Conservation (phyloP, 2,113 vertebrate species). For the Mormoops blainvillei region DNA sequence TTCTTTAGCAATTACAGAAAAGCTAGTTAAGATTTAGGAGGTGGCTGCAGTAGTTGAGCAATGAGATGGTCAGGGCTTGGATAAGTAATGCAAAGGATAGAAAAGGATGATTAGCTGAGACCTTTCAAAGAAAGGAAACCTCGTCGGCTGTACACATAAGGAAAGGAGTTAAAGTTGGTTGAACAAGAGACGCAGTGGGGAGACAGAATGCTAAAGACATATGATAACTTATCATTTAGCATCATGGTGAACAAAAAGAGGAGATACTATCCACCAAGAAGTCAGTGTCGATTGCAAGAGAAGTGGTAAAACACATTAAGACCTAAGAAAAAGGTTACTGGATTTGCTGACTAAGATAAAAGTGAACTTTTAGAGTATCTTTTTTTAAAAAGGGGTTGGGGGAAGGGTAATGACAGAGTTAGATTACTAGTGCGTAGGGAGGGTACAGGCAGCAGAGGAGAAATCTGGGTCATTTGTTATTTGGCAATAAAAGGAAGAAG, state of each 20-base stretch:
- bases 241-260: not conserved
- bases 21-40: not conserved
- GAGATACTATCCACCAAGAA: not conserved
- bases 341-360: not conserved
- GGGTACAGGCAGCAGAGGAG: not conserved
- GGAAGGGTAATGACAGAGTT: not conserved
- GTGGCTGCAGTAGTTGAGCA: not conserved
- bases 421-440: not conserved
- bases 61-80: not conserved
- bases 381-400: not conserved
- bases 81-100: not conserved
- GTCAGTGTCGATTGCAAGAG: not conserved
- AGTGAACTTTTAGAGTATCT: not conserved
- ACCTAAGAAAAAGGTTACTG: not conserved
- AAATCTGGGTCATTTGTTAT: not conserved
- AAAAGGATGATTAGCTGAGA: not conserved
- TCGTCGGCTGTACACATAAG: not conserved
- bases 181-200: not conserved
- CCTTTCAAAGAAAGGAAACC: not conserved
- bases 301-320: not conserved
- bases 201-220: not conserved
- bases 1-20: constrained; percentile 8
- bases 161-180: not conserved
- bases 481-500: constrained; percentile 11
- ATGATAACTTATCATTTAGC: not conserved